A percentile compares a stretch with the other conserved stretches of the same genome.
Conservation (phyloP, 2,797 vertebrate species). For the Sparidentex hasta region DNA sequence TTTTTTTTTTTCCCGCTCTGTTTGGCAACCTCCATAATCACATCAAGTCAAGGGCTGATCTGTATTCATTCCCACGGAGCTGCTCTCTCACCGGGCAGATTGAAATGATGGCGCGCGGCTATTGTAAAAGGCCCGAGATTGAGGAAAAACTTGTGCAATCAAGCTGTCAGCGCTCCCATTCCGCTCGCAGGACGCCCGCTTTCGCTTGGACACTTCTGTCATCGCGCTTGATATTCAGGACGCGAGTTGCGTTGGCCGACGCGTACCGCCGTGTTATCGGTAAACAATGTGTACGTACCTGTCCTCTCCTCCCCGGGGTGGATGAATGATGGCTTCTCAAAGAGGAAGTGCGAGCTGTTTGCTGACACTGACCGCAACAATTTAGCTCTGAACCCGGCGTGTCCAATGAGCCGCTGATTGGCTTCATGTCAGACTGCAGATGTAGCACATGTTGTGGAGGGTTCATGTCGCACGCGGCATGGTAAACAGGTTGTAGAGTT, state of each 20-base stretch:
- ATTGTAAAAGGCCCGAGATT: slow-evolving; percentile 48
- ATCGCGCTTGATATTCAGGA: slow-evolving; percentile 56
- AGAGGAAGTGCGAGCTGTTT: neutral
- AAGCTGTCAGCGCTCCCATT: slow-evolving; percentile 65
- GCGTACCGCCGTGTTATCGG: slow-evolving; percentile 14
- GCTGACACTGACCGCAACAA: slow-evolving; percentile 15
- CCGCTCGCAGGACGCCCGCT: slow-evolving; percentile 31
- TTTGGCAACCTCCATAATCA: slow-evolving; percentile 60
- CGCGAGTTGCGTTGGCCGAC: slow-evolving; percentile 31
- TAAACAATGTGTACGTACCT: slow-evolving; percentile 24
- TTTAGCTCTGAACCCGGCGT: neutral
- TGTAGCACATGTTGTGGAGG: neutral
- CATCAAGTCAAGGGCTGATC: slow-evolving; percentile 58
- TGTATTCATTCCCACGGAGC: slow-evolving; percentile 61
- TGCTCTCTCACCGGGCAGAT: slow-evolving; percentile 53
- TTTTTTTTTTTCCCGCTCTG: slow-evolving; percentile 17
- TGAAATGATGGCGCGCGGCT: slow-evolving; percentile 61
- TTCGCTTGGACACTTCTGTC: slow-evolving; percentile 35
- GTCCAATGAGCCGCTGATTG: slow-evolving; percentile 32
- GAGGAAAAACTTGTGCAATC: slow-evolving; percentile 66
- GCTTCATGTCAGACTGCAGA: slow-evolving; percentile 5
- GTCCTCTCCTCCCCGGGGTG: neutral
- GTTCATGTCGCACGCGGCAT: slow-evolving; percentile 3
- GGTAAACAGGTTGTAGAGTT: slow-evolving; percentile 33
- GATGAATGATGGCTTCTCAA: slow-evolving; percentile 19